Conservation (phyloP, 2,113 vertebrate species). For the Oreotrochilus melanogaster region DNA sequence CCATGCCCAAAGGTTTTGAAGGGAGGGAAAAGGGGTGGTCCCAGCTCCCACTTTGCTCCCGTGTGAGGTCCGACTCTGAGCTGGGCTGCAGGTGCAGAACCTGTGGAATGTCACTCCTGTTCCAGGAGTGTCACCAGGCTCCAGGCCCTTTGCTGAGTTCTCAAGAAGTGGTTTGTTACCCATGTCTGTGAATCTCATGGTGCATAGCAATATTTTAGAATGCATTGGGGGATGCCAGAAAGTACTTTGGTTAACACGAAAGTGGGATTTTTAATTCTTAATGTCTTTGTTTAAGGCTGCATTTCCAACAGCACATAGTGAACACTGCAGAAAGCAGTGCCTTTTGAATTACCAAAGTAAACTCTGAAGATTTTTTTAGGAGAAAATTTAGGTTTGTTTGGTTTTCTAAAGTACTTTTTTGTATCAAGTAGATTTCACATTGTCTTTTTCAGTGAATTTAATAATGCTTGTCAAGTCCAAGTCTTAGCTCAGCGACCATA, state of each 20-base stretch:
- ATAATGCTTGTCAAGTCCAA: background rate
- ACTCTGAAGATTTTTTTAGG: background rate
- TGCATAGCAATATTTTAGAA: fast-evolving
- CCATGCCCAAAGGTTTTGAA: background rate
- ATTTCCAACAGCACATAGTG: background rate
- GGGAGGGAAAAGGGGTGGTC: background rate
- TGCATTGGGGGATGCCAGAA: background rate
- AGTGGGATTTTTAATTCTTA: background rate
- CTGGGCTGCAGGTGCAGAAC: background rate
- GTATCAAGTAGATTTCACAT: background rate
- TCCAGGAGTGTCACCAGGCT: fast-evolving
- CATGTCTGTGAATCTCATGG: fast-evolving
- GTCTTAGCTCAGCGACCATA: background rate
- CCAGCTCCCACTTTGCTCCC: background rate
- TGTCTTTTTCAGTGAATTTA: background rate
- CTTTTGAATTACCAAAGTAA: background rate
- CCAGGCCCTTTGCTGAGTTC: background rate
- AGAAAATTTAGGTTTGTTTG: background rate
- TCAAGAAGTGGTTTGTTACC: background rate
- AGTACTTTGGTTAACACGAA: background rate
- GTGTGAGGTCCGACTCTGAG: fast-evolving
- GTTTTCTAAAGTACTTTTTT: background rate
- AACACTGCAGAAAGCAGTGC: background rate
- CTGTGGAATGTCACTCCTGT: background rate
- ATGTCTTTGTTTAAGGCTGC: background rate